phyloP scores from a whole-genome alignment of 1,140 invertebrate species.

The Drosophila equinoxialis region DNA sequence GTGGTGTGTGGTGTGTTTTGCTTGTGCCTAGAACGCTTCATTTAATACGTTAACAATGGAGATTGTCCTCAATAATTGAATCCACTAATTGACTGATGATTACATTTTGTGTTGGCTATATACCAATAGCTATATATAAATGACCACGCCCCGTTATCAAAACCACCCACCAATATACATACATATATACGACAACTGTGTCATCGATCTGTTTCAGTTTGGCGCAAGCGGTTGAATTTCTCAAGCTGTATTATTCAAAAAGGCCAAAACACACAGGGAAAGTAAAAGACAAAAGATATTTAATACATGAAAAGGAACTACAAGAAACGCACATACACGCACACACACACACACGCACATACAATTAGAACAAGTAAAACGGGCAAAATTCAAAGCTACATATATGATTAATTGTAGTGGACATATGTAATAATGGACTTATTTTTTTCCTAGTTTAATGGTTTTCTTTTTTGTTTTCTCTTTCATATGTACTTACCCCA shows the following conservation, averaged over 20 bases:
- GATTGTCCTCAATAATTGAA: conserved; percentile 82
- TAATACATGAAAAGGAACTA: conserved; percentile 25
- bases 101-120: conserved; percentile 77
- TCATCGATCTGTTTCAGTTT: conserved; percentile 61
- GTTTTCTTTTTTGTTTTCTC: background rate
- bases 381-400: conserved; percentile 60
- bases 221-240: conserved; percentile 71
- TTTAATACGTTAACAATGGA: conserved; percentile 82
- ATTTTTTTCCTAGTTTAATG: background rate
- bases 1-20: conserved; percentile 42
- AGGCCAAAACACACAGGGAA: conserved; percentile 38
- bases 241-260: conserved; percentile 76
- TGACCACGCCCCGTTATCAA: background rate
- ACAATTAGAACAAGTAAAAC: conserved; percentile 53
- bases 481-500: conserved; percentile 91
- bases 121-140: conserved; percentile 42
- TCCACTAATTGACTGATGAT: conserved; percentile 82
- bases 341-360: conserved; percentile 36
- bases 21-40: conserved; percentile 77
- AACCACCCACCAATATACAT: background rate
- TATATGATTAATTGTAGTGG: conserved; percentile 25
- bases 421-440: conserved; percentile 1
- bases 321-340: conserved; percentile 31
- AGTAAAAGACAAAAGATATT: conserved; percentile 26
- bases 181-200: conserved; percentile 56